Base-by-base conservation (phyloP, 2,888 invertebrate genomes). In the Herminia tarsipennalis region DNA sequence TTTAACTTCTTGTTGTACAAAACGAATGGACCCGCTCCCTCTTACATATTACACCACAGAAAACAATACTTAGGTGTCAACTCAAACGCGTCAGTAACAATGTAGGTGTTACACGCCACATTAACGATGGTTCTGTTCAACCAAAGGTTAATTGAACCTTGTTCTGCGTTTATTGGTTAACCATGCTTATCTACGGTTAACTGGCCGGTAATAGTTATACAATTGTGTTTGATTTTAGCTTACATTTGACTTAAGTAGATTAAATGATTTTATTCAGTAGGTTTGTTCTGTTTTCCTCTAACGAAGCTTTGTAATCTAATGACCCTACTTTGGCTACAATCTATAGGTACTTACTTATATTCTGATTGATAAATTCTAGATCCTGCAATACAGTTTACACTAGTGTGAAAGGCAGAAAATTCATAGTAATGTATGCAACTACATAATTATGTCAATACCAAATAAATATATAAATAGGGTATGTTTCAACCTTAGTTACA, bases 111-210 rank as follows among this genome's bases (percentile, higher is more conserved):
- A 56, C 49, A 60, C 57, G 61, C 37, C 32, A 43, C 35, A 41
- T 55, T 66, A 58, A 52, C 41, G 46, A 49, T 48, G 39, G 49
- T 57, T 57, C 56, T 42, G 52, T 53, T 52, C 45, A 52, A 60
- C 60, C 50, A 55, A 51, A 68, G 73, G 78, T 76, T 73, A 72
- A 76, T 75, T 70, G 60, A 69, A 63, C 57, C 61, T 67, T 66
- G 62, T 66, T 64, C 50, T 21, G 29, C 30, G 33, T 52, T 46
- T 55, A 51, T 55, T 48, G 41, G 47, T 57, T 58, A 57, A 59
- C 44, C 21, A 30, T 38, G 22, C 33, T 38, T 39, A 40, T 41
- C 35, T 25, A 37, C 25, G 41, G 46, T 50, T 55, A 58, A 56
- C 42, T 50, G 39, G 18, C 36, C 27, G 33, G 32, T 29, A 14